Conservation (phyloP, 2,888 invertebrate genomes). For the Trichogramma evanescens region DNA sequence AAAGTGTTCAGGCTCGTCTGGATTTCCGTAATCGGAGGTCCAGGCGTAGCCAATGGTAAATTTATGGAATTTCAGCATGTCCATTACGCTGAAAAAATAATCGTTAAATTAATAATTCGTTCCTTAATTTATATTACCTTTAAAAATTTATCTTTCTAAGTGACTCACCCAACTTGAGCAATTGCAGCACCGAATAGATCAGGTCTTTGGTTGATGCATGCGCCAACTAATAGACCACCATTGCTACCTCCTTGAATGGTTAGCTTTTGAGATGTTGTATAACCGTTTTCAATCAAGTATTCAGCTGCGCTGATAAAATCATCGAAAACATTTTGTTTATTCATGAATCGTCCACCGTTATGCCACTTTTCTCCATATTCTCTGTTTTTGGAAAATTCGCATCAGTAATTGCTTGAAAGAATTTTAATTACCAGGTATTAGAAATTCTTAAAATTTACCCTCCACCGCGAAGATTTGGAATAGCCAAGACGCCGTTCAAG, state of each 20-base stretch:
- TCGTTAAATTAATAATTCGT: neutral
- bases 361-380: slow-evolving; percentile 99
- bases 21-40: slow-evolving; percentile 91
- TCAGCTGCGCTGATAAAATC: slow-evolving; percentile 92
- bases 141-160: neutral
- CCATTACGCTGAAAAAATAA: slow-evolving; percentile 71
- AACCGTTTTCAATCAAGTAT: slow-evolving; percentile 73
- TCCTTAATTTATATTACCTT: slow-evolving; percentile 2
- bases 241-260: slow-evolving; percentile 94
- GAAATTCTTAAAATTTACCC: slow-evolving; percentile 57
- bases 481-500: slow-evolving; percentile 80
- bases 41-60: slow-evolving; percentile 97
- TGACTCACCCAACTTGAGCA: slow-evolving; percentile 68
- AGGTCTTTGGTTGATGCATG: slow-evolving; percentile 90
- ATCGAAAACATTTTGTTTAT: slow-evolving; percentile 96
- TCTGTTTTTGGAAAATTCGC: slow-evolving; percentile 48
- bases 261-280: slow-evolving; percentile 67
- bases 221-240: slow-evolving; percentile 92
- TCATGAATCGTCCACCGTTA: slow-evolving; percentile 78
- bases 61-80: slow-evolving; percentile 96
- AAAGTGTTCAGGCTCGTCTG: slow-evolving; percentile 81
- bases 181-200: slow-evolving; percentile 89
- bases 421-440: neutral
- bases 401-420: neutral
- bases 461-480: slow-evolving; percentile 93